A percentile compares a stretch with the other conserved stretches of the same genome.
Evolutionary conservation across 2,888 invertebrate genomes (phyloP).

Genomic region (Morpho achilles): DNA sequence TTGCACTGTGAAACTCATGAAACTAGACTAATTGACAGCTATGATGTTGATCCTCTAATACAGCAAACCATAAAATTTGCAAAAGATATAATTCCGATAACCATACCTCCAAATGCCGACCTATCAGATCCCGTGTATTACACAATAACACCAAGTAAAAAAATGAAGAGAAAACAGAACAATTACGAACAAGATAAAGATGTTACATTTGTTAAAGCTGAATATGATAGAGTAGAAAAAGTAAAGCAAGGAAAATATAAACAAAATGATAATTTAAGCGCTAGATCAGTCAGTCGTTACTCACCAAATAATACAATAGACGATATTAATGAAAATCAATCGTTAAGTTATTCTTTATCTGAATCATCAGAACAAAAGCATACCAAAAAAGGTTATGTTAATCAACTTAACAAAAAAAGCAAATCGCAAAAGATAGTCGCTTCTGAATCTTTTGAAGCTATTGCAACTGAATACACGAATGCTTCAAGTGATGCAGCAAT

Average conservation of each 20-base stretch:
- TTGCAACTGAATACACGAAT: constrained; percentile 51
- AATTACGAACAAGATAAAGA: constrained; percentile 25
- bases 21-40: constrained; percentile 30
- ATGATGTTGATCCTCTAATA: constrained; percentile 43
- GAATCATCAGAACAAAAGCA: constrained; percentile 53
- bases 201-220: constrained; percentile 36
- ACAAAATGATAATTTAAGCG: constrained; percentile 38
- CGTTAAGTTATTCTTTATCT: constrained; percentile 54
- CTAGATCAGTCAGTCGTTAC: constrained; percentile 42
- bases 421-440: constrained; percentile 39
- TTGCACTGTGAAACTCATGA: constrained; percentile 24
- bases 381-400: constrained; percentile 33
- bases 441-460: constrained; percentile 60
- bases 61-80: constrained; percentile 60
- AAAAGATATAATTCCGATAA: constrained; percentile 54
- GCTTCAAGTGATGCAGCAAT: constrained; percentile 45
- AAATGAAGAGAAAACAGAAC: constrained; percentile 36
- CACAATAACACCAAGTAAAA: constrained; percentile 52
- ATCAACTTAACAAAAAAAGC: constrained; percentile 32
- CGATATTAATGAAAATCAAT: constrained; percentile 56
- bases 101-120: constrained; percentile 50
- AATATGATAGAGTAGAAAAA: constrained; percentile 39
- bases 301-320: constrained; percentile 57
- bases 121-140: constrained; percentile 45
- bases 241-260: constrained; percentile 38